Evolutionary conservation across 2,797 vertebrate species (phyloP), one percentile per base, ranked within the genome.

Genomic region (Tinamus major): DNA sequence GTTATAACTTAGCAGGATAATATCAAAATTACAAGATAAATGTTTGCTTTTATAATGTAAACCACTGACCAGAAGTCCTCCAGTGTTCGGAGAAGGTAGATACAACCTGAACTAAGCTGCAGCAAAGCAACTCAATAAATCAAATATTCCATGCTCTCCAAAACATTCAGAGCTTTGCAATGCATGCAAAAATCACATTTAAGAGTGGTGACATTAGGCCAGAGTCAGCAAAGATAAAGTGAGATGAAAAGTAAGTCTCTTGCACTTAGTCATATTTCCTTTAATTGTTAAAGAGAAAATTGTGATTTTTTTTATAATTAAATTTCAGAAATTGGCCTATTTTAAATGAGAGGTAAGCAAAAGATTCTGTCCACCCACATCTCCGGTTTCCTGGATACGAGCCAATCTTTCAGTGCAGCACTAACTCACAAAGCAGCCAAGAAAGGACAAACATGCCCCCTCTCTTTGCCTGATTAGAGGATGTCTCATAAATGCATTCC

Each of bases 391-490:
- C 77, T 91, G 92, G 87, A 89, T 89, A 70, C 3, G 1, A 92
- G 63, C 72, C 83, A 94, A 65, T 72, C 48, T 74, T 82, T 75
- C 56, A 78, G n/a, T 76, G 55, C 75, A 82, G 69, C 58, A 76
- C n/a, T 81, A 84, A 92, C 65, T 92, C 74, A 85, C 64, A 91
- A 41, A 61, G 71, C 88, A 92, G 85, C 58, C 37, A 39, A 95
- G 72, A 93, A 92, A 95, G 69, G 84, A 90, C 61, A 94, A 93
- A 90, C 70, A 87, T 77, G 41, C 49, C 64, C 39, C 29, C 23
- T 90, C 48, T 95, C 74, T 89, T 85, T 92, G 46, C 37, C 84
- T 91, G 87, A 92, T 95, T 95, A 95, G 81, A 87, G 39, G 17
- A 77, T 71, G 61, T 91, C 84, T 96, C 83, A 85, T 87, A 92